Evolutionary conservation across 1,140 invertebrate species (phyloP), one percentile per base, ranked within the genome.

Genomic region (Argopecten irradians): DNA sequence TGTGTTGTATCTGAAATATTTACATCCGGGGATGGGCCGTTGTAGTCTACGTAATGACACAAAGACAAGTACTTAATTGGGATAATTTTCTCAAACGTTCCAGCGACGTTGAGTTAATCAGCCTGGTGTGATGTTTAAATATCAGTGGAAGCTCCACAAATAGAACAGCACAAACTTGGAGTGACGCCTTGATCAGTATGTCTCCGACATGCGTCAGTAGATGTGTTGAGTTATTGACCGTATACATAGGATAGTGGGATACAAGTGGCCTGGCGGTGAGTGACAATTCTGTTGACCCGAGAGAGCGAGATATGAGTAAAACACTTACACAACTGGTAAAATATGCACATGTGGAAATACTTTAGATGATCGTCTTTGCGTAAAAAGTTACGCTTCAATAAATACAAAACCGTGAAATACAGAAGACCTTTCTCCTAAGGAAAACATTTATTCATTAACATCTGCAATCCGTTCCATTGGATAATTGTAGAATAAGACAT

Each of bases 21-120:
- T 28, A 28, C 43, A 46, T 46, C 43, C 36, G 36, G n/a, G 8
- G 55, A 28, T 71, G 55, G 5, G 55, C 22, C 55, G 55, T 71
- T 71, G 28, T 28, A 28, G 1, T 19, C 55, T n/a, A n/a, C 55
- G 22, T 28, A 71, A 71, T n/a, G 55, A 8, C 28, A 28, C 55
- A 71, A n/a, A 71, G 55, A 71, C 55, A 71, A 71, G 22, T 71
- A n/a, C 55, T n/a, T 71, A 71, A 71, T 71, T 71, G 55, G 55
- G 28, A 71, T 71, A 71, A 71, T 71, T 71, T 71, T 71, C 55
- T n/a, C 55, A 71, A 71, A n/a, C 55, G 55, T 71, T n/a, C 22
- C 55, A 11, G 1, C 28, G n/a, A 22, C 55, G 22, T 3, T 16
- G 22, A 71, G 55, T 11, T 71, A 71, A 71, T 71, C 55, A 71